phyloP scores from a whole-genome alignment of 2,797 vertebrate genomes.

The Anabas testudineus region DNA sequence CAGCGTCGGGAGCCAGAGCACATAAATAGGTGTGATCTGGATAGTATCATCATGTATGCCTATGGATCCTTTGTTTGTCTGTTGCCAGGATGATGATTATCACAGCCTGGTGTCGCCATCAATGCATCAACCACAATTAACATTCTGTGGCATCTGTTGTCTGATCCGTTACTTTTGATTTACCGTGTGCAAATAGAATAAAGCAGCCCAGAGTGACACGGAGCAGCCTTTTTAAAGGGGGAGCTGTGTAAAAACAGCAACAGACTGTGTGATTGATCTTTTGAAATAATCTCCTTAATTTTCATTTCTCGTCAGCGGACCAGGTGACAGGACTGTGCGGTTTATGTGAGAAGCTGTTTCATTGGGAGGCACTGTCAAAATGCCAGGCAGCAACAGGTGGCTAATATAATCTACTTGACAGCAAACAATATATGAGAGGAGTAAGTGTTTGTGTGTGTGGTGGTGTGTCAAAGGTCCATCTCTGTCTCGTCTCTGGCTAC shows the following conservation, averaged over 20 bases:
- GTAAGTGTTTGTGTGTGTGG: conserved; percentile 11
- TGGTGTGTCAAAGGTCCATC: conserved; percentile 6
- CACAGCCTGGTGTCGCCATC: conserved; percentile 8
- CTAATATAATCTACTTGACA: conserved; percentile 69
- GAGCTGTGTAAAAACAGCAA: conserved; percentile 30
- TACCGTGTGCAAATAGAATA: conserved; percentile 6
- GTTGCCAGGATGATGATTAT: conserved; percentile 6
- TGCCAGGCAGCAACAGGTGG: conserved; percentile 78
- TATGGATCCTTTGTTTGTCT: conserved; percentile 5
- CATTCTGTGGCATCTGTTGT: conserved; percentile 26
- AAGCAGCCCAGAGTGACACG: conserved; percentile 42
- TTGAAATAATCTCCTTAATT: conserved; percentile 64
- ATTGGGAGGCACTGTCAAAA: conserved; percentile 62
- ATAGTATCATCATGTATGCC: background rate
- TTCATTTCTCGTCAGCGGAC: conserved; percentile 22
- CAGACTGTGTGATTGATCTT: conserved; percentile 67
- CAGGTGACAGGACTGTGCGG: conserved; percentile 44
- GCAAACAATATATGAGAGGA: conserved; percentile 34
- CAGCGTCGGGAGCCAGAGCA: background rate
- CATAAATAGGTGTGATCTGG: conserved; percentile 1
- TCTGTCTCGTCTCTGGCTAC: conserved; percentile 4
- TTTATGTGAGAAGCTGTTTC: conserved; percentile 54
- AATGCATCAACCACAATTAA: background rate
- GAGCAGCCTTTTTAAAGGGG: background rate
- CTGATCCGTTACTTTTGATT: conserved; percentile 47